Base-by-base conservation (phyloP, 2,888 invertebrate genomes). In the Ramazzottius varieornatus region DNA sequence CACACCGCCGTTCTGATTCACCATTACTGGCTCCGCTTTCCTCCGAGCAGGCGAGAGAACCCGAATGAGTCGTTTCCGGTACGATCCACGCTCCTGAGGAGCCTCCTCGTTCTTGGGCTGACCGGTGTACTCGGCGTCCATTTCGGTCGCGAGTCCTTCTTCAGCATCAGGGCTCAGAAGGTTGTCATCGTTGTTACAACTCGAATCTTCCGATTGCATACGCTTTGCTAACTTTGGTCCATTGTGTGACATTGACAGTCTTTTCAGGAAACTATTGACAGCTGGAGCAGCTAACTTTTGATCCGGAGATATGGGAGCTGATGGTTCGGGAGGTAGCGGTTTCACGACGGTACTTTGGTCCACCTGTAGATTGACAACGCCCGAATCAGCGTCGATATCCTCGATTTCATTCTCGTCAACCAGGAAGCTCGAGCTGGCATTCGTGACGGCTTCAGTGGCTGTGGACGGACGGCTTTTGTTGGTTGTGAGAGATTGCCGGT, bases 311-410 rank as follows among this genome's bases (percentile, higher is more conserved):
- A 40, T 40, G 8, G 40, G 40, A 13, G 8, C 40, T n/a, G n/a
- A n/a, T n/a, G n/a, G n/a, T 8, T 40, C 20, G 8, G 8, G 8
- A 13, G 20, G 8, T 8, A 20, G 8, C 8, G 40, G 40, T 20
- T 8, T 40, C 8, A 13, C 20, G 40, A 8, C 40, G 65, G 87
- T 86, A 68, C 89, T 83, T 75, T 90, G 90, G 77, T 89, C 89
- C 78, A 89, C 89, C 72, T 89, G 87, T 1, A 63, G 64, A 13
- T 66, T 65, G n/a, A 46, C 1, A 33, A 32, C 65, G 33, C 67
- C 67, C 46, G 63, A 33, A 63, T 54, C 54, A 8, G 4, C 20
- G 24, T 54, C 54, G 4, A 54, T 29, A 29, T 54, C 54, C 54
- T 54, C 54, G 54, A 54, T 54, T 29, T 24, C 20, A 29, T 54